Evolutionary conservation across 2,888 invertebrate species (phyloP), one percentile per base, ranked within the genome.

Genomic region (Idaea aversata): DNA sequence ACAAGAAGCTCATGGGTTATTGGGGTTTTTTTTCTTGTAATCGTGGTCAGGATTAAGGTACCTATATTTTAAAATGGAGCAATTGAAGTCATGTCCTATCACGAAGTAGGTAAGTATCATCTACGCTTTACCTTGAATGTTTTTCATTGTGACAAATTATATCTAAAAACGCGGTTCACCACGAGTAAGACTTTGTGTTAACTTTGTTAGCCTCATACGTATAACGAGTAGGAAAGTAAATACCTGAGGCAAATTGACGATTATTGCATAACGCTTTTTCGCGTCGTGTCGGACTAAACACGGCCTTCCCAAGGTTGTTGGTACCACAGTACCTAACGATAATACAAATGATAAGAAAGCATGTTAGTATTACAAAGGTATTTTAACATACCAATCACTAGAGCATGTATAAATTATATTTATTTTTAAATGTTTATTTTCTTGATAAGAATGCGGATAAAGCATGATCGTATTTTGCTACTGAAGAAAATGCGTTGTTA

Each of bases 251-350:
- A 58, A n/a, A 68, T 69, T 67, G 64, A 65, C 57, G 69, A 65
- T 70, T 73, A 70, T 66, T 68, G 59, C 67, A 64, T 70, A 72
- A 73, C 68, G 67, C 61, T 60, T 63, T 67, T 62, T 64, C 25
- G 25, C 25, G 25, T 25, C 61, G 64, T 67, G 70, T 67, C 70
- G 62, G 47, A 25, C 61, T 35, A 6, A 59, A 16, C 61, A 58
- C 59, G 61, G 65, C 57, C 62, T 59, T 61, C 62, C 57, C 68
- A 66, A 68, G 65, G 68, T 64, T 63, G 58, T 63, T 61, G 25
- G 25, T 25, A 25, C 25, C 60, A 61, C 60, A 36, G 65, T 61
- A 25, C 25, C 3, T 25, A 64, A 16, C n/a, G 64, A 57, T 57
- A 61, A 61, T 25, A 59, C 59, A 59, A 59, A 7, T 47, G 47